These are phyloP conservation scores for Merluccius polli DNA, from an alignment of 2,797 vertebrate species.

Conservation along the genomic window DNA sequence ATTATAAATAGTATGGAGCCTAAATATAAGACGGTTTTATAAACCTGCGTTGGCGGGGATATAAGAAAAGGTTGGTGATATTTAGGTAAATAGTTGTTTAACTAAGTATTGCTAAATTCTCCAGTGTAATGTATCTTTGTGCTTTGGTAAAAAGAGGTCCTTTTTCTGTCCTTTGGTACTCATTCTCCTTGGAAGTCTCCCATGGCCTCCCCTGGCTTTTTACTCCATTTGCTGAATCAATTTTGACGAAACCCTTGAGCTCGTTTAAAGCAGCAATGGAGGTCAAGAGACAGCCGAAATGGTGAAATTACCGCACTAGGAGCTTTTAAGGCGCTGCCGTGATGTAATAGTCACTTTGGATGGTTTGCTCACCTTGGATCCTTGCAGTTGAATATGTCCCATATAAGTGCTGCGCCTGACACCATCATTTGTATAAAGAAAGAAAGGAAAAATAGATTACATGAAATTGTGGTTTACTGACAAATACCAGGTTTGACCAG, in stretches of 20 bases:
- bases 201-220: conserved; percentile 54
- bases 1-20: not conserved
- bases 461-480: not conserved
- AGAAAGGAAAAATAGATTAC: not conserved
- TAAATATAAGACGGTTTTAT: not conserved
- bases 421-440: conserved; percentile 26
- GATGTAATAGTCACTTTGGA: conserved; percentile 62
- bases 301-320: conserved; percentile 48
- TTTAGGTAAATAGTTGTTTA: not conserved
- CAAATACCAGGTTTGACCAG: not conserved
- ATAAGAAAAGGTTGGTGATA: not conserved
- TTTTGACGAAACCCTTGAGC: conserved; percentile 47
- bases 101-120: not conserved
- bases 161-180: conserved; percentile 48
- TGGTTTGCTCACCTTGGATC: conserved; percentile 36
- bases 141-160: conserved; percentile 57
- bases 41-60: not conserved
- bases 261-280: conserved; percentile 44
- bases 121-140: not conserved
- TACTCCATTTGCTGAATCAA: conserved; percentile 58
- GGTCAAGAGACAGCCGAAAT: conserved; percentile 55
- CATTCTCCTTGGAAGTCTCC: conserved; percentile 17
- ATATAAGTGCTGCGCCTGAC: conserved; percentile 8
- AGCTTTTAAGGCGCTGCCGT: conserved; percentile 50
- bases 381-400: conserved; percentile 35